phyloP scores from a whole-genome alignment of 2,113 vertebrate species.

The Psittacula cyanocephala region DNA sequence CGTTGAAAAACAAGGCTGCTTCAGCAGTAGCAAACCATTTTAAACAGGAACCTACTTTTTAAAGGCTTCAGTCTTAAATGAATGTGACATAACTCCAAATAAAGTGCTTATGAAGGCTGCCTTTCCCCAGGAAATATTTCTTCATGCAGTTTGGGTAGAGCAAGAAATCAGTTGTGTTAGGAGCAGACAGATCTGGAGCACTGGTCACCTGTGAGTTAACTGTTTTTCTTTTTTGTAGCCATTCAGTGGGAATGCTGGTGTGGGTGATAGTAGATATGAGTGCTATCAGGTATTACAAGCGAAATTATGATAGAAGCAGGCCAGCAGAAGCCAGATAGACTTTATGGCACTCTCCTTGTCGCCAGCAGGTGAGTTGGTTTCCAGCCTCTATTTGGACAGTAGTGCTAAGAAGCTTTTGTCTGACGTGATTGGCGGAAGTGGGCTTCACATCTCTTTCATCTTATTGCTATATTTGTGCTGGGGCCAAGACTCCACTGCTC shows the following conservation, averaged over 20 bases:
- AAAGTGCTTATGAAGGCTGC: neutral
- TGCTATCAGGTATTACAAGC: neutral
- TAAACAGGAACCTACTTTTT: neutral
- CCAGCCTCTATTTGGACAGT: neutral
- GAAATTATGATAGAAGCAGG: neutral
- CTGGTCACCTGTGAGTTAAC: neutral
- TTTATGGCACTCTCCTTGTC: neutral
- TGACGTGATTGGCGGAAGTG: neutral
- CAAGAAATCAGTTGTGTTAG: neutral
- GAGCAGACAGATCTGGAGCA: neutral
- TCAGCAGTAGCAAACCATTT: neutral
- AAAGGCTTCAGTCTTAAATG: neutral
- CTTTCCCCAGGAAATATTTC: neutral
- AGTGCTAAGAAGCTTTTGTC: neutral
- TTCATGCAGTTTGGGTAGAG: neutral
- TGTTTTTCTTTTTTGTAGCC: neutral
- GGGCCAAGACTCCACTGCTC: neutral
- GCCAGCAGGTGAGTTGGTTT: neutral
- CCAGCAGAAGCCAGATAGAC: neutral
- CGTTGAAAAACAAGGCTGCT: neutral
- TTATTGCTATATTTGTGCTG: neutral
- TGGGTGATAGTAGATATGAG: neutral
- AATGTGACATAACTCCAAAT: neutral
- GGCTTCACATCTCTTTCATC: neutral
- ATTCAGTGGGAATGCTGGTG: accelerated